Base-by-base conservation (phyloP, 2,113 vertebrate species). In the Catharus bicknelli region DNA sequence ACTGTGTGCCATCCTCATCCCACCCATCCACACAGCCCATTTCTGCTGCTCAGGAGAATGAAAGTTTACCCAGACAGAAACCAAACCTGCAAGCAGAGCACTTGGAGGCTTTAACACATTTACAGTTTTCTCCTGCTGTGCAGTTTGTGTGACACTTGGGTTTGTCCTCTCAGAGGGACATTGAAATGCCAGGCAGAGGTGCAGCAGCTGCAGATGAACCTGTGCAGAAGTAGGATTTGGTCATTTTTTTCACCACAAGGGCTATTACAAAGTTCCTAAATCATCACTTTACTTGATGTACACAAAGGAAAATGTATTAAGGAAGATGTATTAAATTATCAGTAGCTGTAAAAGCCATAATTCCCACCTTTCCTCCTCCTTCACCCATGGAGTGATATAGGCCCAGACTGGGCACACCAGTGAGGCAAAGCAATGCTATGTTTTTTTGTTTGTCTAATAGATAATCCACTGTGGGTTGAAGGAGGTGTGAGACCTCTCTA, bases 351-450 rank as follows among this genome's bases (percentile, higher is more conserved):
- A 83, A 90, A 91, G 9, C 23, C 0, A 0, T 27, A 13, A 13
- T 54, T 89, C 42, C 54, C 58, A 40, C 25, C 2, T 23, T 83
- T 34, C 22, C 11, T 82, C 6, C 32, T 63, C 25, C 13, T 23
- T 13, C 3, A 10, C 14, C 16, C 11, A 9, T 25, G 48, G 30
- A 36, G 17, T 1, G 0, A 30, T 34, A 26, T 0, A 14, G 26
- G 21, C 25, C 45, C 58, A 68, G 30, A 16, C 36, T 30, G 70
- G 58, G n/a, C 58, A 68, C 51, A 25, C 3, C 3, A 9, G 34
- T 16, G 54, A 38, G 4, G 13, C 30, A 73, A 50, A 12, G 7
- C 11, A n/a, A 3, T 7, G 15, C 2, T 27, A 2, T 0, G 13
- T 32, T 53, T 34, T 62, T 48, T 34, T 62, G 7, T 16, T 59